Conservation (phyloP, 2,888 invertebrate species). For the Luperina testacea region DNA sequence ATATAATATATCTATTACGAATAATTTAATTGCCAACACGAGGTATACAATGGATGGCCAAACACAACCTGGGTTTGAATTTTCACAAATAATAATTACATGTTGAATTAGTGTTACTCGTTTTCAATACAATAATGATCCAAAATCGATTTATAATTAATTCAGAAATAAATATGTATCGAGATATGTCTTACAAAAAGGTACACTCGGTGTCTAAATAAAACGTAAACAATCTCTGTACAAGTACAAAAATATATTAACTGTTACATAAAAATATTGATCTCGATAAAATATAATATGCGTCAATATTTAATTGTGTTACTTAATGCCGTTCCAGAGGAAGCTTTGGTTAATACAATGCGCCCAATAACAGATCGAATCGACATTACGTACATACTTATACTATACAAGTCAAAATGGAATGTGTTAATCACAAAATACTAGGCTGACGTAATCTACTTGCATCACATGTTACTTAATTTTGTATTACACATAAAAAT, state of each 20-base stretch:
- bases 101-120: conserved; percentile 36
- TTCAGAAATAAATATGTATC: conserved; percentile 60
- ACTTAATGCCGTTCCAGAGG: conserved; percentile 70
- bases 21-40: conserved; percentile 65
- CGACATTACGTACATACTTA: conserved; percentile 47
- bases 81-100: conserved; percentile 65
- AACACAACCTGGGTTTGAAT: conserved; percentile 76
- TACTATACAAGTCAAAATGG: conserved; percentile 71
- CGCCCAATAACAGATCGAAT: conserved; percentile 41
- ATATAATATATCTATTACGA: conserved; percentile 56
- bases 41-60: conserved; percentile 71
- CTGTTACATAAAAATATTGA: conserved; percentile 81
- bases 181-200: conserved; percentile 75
- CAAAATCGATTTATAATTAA: conserved; percentile 55
- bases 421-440: conserved; percentile 84
- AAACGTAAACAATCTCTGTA: conserved; percentile 81
- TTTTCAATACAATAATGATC: conserved; percentile 48
- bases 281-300: conserved; percentile 74
- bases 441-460: conserved; percentile 63
- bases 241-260: conserved; percentile 86
- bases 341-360: conserved; percentile 69
- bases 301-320: conserved; percentile 67
- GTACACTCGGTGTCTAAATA: conserved; percentile 75
- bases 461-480: conserved; percentile 60
- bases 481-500: conserved; percentile 61